phyloP scores from a whole-genome alignment of 2,113 vertebrate species.

The Cryptotis parvus region DNA sequence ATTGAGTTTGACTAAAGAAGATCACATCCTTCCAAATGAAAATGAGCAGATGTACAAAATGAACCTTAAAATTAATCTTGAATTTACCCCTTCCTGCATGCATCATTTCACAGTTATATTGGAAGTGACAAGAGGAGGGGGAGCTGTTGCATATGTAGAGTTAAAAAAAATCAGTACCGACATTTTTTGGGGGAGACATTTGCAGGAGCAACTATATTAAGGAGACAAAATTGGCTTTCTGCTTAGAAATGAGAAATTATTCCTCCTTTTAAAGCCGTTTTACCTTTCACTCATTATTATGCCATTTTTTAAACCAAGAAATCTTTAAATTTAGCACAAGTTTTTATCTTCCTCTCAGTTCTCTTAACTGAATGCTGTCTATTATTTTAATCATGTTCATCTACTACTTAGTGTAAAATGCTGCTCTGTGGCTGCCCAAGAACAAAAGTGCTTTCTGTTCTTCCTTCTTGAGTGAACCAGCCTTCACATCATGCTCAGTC shows the following conservation, averaged over 20 bases:
- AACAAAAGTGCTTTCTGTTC: constrained; percentile 66
- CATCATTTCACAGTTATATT: background rate
- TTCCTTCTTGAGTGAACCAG: constrained; percentile 70
- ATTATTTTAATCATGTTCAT: constrained; percentile 66
- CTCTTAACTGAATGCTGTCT: constrained; percentile 62
- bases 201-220: background rate
- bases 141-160: background rate
- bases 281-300: background rate
- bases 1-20: constrained; percentile 52
- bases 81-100: background rate
- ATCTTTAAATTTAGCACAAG: constrained; percentile 24
- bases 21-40: constrained; percentile 64
- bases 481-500: constrained; percentile 49
- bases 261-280: constrained; percentile 2
- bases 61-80: constrained; percentile 43
- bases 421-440: constrained; percentile 31
- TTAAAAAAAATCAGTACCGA: background rate
- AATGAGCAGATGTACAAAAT: constrained; percentile 64
- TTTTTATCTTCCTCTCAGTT: background rate
- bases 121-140: background rate
- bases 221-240: constrained; percentile 32
- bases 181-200: background rate
- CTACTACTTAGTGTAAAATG: constrained; percentile 6
- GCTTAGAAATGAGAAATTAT: constrained; percentile 59
- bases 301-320: constrained; percentile 17